phyloP scores from a whole-genome alignment of 1,140 invertebrate species.

The Globodera rostochiensis region DNA sequence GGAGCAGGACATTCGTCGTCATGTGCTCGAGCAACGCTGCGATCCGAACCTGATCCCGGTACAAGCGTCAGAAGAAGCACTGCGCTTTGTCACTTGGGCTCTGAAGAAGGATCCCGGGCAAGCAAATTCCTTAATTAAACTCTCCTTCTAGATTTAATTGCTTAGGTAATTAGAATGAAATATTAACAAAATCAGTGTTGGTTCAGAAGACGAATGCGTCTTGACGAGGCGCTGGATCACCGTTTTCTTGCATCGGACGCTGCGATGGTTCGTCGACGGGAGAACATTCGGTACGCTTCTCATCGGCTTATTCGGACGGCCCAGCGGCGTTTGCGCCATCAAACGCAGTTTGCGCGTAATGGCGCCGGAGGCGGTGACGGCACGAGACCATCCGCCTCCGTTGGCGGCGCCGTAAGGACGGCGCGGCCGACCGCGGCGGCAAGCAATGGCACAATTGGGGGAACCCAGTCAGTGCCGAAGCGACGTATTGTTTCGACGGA shows the following conservation, averaged over 20 bases:
- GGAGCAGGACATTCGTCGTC: conserved; percentile 80
- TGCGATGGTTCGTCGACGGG: conserved; percentile 87
- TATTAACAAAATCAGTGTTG: not conserved
- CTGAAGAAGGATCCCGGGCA: conserved; percentile 77
- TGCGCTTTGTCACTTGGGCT: conserved; percentile 88
- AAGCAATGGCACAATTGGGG: not conserved
- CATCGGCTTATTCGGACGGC: conserved; percentile 64
- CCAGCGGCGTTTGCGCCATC: conserved; percentile 33
- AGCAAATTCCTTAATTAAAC: conserved; percentile 4
- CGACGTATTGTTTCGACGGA: conserved; percentile 19
- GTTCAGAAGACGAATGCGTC: conserved; percentile 83
- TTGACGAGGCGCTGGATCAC: conserved; percentile 91
- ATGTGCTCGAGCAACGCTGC: conserved; percentile 88
- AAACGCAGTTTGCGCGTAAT: conserved; percentile 29
- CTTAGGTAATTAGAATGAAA: no score
- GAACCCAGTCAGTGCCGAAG: not conserved
- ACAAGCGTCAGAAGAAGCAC: conserved; percentile 88
- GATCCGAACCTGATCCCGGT: conserved; percentile 90
- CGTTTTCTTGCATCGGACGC: conserved; percentile 88
- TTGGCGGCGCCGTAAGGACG: not conserved
- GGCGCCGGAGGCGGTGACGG: conserved; percentile 4
- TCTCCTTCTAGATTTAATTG: no score
- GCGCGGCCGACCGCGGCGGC: not conserved
- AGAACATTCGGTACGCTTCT: conserved; percentile 73
- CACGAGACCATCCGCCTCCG: not conserved